These are phyloP conservation scores for Drosophila anceps DNA, from an alignment of 2,888 invertebrate species.

Conservation along the genomic window DNA sequence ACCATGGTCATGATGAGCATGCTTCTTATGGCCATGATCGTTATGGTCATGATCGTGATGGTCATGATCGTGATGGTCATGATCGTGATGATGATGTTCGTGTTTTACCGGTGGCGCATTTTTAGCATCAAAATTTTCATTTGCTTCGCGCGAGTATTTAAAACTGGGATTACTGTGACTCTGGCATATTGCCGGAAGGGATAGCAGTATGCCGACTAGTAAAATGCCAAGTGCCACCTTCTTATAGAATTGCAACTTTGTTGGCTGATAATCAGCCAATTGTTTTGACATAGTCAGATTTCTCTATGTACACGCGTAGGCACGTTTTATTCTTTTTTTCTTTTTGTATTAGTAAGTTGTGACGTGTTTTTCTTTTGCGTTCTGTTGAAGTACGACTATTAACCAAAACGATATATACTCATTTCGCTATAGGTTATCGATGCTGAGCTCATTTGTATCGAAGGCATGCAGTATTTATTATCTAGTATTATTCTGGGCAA, in stretches of 20 bases:
- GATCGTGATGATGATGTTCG: constrained; percentile 52
- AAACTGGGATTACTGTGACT: constrained; percentile 90
- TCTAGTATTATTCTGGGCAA: background rate
- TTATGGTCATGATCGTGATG: constrained; percentile 41
- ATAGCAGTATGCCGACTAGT: constrained; percentile 79
- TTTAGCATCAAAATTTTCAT: constrained; percentile 73
- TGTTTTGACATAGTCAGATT: constrained; percentile 57
- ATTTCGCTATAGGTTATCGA: constrained; percentile 36
- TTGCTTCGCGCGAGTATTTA: constrained; percentile 92
- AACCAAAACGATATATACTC: constrained; percentile 29
- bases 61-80: constrained; percentile 14
- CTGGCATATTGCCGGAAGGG: constrained; percentile 83
- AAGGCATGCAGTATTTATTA: constrained; percentile 17
- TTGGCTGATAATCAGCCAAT: constrained; percentile 52
- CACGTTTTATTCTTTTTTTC: constrained; percentile 4
- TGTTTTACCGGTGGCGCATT: constrained; percentile 52
- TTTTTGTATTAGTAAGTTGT: constrained; percentile 43
- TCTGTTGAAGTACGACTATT: constrained; percentile 7
- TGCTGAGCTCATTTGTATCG: constrained; percentile 13
- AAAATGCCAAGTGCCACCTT: constrained; percentile 74
- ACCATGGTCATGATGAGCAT: constrained; percentile 50
- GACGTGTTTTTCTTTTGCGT: constrained; percentile 65
- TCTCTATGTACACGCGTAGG: constrained; percentile 30
- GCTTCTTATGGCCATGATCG: constrained; percentile 40
- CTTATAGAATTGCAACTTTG: constrained; percentile 62